Base-by-base conservation (phyloP, 1,140 invertebrate genomes). In the Eumaeus atala region DNA sequence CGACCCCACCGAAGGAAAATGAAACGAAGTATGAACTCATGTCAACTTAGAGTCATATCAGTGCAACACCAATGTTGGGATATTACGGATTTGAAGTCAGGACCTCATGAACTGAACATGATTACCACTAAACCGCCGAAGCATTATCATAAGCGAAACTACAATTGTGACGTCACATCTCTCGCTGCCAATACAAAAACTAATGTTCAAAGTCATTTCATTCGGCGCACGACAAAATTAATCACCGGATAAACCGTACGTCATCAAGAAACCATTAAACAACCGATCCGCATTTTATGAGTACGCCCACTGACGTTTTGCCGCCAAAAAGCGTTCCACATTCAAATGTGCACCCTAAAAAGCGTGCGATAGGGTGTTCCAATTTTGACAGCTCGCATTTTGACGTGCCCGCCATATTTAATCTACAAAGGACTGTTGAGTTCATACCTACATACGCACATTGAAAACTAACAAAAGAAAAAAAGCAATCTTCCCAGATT, bases 381-480 rank as follows among this genome's bases (percentile, higher is more conserved):
- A 36, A 36, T 17, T 56, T 60, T 56, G 55, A 48, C 51, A 58
- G 51, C 50, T 51, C 58, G 63, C 66, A 67, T 66, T 62, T 6
- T 28, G 21, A 28, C 62, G n/a, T n/a, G n/a, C 60, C 52, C 60
- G 59, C 62, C 70, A 77, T 74, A 83, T 83, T 85, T 83, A 85
- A 83, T 85, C 82, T 79, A 82, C 81, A 85, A 85, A 85, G 73
- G 72, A 67, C 67, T 67, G 61, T 62, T 56, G 74, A 67, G 69
- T 66, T 66, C 64, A 71, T 65, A 67, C 62, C 70, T 71, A 79
- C 79, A 85, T 83, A 72, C 77, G 72, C 64, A 76, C 81, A 85
- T 85, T 85, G 73, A 85, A 81, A 83, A 85, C 74, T 74, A 70
- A 85, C 82, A 85, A 85, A 85, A 80, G 82, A 82, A 84, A 85